Percentiles rank a stretch among this genome's conserved stretches.
Conservation (phyloP, 2,797 vertebrate genomes). For the Rhinophrynus dorsalis region DNA sequence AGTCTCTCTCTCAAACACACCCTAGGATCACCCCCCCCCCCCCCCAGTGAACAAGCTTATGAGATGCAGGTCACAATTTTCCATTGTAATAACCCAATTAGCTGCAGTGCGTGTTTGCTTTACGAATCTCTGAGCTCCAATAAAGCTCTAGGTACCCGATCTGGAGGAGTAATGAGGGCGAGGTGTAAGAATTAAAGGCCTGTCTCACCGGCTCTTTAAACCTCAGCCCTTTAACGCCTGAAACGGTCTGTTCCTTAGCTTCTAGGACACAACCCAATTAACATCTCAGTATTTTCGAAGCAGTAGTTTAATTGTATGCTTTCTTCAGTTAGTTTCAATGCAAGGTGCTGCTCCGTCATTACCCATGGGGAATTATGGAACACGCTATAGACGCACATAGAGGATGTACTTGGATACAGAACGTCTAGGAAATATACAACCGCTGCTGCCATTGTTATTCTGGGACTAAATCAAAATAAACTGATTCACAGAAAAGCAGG, state of each 20-base stretch:
- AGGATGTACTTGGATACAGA: too few species aligned
- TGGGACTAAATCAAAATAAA: too few species aligned
- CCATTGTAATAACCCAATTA: constrained; percentile 82
- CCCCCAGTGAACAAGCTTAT: constrained; percentile 8
- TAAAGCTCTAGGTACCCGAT: constrained; percentile 78
- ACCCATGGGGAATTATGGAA: constrained; percentile 24
- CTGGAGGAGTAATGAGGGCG: constrained; percentile 82
- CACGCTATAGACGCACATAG: constrained; percentile 10
- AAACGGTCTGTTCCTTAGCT: constrained; percentile 80
- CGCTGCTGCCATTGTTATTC: too few species aligned
- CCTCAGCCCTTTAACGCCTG: constrained; percentile 83
- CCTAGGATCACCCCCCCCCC: background rate
- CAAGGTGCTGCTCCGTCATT: constrained; percentile 67
- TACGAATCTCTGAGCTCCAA: constrained; percentile 84
- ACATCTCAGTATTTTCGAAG: constrained; percentile 84
- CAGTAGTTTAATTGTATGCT: constrained; percentile 83
- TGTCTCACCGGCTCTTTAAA: constrained; percentile 73
- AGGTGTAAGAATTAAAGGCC: constrained; percentile 81
- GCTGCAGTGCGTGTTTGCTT: constrained; percentile 81
- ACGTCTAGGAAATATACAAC: too few species aligned
- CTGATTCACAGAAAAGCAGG: too few species aligned
- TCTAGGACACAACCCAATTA: constrained; percentile 81
- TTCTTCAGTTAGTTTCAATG: constrained; percentile 78
- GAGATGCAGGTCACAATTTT: constrained; percentile 66
- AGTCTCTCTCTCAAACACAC: background rate